phyloP scores from a whole-genome alignment of 2,888 invertebrate genomes.

The Gastrophysa polygoni region DNA sequence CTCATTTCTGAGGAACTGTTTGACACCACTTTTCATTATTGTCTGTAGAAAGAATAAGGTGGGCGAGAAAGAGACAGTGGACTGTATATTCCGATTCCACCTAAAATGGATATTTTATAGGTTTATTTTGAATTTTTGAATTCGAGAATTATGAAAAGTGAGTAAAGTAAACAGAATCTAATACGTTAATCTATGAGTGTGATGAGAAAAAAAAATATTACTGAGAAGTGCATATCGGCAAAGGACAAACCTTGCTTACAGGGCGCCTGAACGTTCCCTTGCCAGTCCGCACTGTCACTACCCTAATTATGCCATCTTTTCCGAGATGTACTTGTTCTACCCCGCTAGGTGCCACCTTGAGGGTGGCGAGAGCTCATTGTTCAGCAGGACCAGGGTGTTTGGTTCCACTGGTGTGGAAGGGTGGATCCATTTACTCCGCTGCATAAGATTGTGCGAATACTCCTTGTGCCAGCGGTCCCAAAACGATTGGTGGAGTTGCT shows the following conservation, averaged over 20 bases:
- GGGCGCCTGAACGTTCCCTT: not conserved
- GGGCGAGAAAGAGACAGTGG: no score
- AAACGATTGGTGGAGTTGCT: slow-evolving; percentile 6
- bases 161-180: no score
- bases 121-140: no score
- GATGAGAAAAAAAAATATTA: no score
- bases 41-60: no score
- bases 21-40: no score
- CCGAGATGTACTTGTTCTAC: slow-evolving; percentile 4
- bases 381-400: not conserved
- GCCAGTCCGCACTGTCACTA: slow-evolving; percentile 1
- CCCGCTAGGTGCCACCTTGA: not conserved
- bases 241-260: slow-evolving; percentile 1
- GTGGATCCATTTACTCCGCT: not conserved
- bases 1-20: no score
- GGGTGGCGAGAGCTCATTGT: slow-evolving; percentile 3
- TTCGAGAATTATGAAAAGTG: no score
- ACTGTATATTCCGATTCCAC: no score
- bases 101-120: no score
- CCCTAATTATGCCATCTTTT: not conserved
- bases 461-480: not conserved
- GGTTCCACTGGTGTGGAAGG: not conserved
- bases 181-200: no score
- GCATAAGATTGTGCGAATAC: not conserved
- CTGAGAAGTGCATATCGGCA: not conserved